These are phyloP conservation scores for Peromyscus maniculatus DNA, from an alignment of 2,113 vertebrate genomes.

Conservation along the genomic window DNA sequence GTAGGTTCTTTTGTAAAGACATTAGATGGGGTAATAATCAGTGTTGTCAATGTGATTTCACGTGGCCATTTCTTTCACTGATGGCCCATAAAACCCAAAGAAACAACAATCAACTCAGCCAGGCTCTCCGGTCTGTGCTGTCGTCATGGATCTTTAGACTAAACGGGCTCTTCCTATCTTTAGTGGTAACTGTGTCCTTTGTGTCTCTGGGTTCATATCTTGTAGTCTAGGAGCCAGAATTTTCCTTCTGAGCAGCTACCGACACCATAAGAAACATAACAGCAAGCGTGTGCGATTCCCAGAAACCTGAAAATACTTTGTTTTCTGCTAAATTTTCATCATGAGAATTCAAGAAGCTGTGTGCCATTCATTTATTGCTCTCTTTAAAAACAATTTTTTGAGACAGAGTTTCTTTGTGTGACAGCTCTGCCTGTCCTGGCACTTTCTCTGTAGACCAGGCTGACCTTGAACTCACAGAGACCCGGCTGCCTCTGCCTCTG, in stretches of 20 bases:
- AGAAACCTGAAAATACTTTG: background rate
- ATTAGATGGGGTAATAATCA: background rate
- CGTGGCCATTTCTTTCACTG: slow-evolving; percentile 33
- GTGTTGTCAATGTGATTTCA: slow-evolving; percentile 28
- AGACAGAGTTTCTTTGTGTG: background rate
- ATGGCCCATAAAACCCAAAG: slow-evolving; percentile 47
- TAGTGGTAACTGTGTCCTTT: slow-evolving; percentile 24
- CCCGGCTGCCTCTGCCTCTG: background rate
- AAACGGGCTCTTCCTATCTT: slow-evolving; percentile 47
- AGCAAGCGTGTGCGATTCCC: background rate
- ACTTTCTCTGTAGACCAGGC: background rate
- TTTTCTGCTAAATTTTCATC: background rate
- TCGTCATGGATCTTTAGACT: slow-evolving; percentile 17
- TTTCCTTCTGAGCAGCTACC: background rate
- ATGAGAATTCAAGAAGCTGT: background rate
- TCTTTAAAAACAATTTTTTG: background rate
- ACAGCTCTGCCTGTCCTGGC: background rate
- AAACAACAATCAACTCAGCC: slow-evolving; percentile 25
- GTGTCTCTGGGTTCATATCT: background rate
- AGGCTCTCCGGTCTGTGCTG: background rate
- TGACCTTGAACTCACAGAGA: background rate
- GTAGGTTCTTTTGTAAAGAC: slow-evolving; percentile 16
- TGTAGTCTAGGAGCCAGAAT: background rate
- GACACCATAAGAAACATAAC: background rate
- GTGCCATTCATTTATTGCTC: background rate